Base-by-base conservation (phyloP, 2,888 invertebrate species). In the Dolomedes plantarius region DNA sequence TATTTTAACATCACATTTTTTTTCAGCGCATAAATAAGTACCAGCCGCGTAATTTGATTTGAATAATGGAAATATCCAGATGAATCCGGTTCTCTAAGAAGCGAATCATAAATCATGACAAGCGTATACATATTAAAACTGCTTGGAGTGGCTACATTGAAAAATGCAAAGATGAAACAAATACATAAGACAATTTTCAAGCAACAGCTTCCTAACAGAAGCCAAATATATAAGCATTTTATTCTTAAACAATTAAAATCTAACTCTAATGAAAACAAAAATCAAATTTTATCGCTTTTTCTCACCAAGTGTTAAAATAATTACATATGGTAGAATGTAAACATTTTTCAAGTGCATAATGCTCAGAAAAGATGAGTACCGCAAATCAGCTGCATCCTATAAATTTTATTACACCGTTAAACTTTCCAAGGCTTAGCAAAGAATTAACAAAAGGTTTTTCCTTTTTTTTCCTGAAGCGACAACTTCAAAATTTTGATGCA, bases 81-180 rank as follows among this genome's bases (percentile, higher is more conserved):
- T 68, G 39, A 56, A 68, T 28, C 23, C 36, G 29, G 31, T 65
- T 67, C 23, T 36, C 11, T 19, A 67, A 69, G 73, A 76, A 69
- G 76, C 67, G 71, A 85, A 77, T 75, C 56, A 69, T 81, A 81
- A 81, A 64, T 69, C 62, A 75, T 81, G 81, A 73, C 68, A 85
- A 85, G 83, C 83, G 68, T 77, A 77, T 77, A 65, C 68, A 73
- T 72, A 85, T 76, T 85, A 85, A 82, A 85, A 85, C 77, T 85
- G 83, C 83, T 85, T 77, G 83, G 79, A 79, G 79, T 79, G 79
- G 85, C 79, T 79, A 86, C 85, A 86, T 86, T 86, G 74, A 86
- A 86, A 86, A 67, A 67, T 85, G 83, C 50, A 73, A 62, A 72
- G 73, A 73, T 67, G 28, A 85, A 85, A 85, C 56, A 67, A 85